phyloP scores from a whole-genome alignment of 2,797 vertebrate genomes.

The Danio jaintianensis region DNA sequence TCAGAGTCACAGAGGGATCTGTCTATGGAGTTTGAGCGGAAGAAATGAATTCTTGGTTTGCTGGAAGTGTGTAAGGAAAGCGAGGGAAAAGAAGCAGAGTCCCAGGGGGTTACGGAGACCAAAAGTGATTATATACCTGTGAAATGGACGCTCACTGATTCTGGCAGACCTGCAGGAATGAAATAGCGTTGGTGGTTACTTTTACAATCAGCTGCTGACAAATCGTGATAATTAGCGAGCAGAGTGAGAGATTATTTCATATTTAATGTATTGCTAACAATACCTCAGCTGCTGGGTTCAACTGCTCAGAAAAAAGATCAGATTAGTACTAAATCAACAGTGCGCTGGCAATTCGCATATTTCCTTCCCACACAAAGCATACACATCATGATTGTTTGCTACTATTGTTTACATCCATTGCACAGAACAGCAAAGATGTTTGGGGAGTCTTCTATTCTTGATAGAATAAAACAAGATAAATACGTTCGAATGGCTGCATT shows the following conservation, averaged over 20 bases:
- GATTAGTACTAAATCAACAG: slow-evolving; percentile 25
- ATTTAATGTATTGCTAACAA: slow-evolving; percentile 8
- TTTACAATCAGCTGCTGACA: slow-evolving; percentile 3
- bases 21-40: background rate
- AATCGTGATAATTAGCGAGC: slow-evolving; percentile 4
- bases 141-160: slow-evolving; percentile 85
- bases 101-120: slow-evolving; percentile 9
- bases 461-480: background rate
- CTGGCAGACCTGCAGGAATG: slow-evolving; percentile 82
- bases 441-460: background rate
- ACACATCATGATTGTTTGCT: background rate
- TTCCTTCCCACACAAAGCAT: slow-evolving; percentile 8
- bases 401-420: background rate
- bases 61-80: slow-evolving; percentile 13
- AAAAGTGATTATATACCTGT: slow-evolving; percentile 77
- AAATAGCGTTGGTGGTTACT: slow-evolving; percentile 60
- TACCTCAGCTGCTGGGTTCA: background rate
- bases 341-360: slow-evolving; percentile 2
- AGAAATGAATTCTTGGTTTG: slow-evolving; percentile 25
- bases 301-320: slow-evolving; percentile 5
- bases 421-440: background rate
- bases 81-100: slow-evolving; percentile 4
- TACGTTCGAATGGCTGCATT: too few species aligned
- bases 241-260: slow-evolving; percentile 11
- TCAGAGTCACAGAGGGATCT: slow-evolving; percentile 43